phyloP scores from a whole-genome alignment of 2,888 invertebrate species.

The Napeogenes inachia region DNA sequence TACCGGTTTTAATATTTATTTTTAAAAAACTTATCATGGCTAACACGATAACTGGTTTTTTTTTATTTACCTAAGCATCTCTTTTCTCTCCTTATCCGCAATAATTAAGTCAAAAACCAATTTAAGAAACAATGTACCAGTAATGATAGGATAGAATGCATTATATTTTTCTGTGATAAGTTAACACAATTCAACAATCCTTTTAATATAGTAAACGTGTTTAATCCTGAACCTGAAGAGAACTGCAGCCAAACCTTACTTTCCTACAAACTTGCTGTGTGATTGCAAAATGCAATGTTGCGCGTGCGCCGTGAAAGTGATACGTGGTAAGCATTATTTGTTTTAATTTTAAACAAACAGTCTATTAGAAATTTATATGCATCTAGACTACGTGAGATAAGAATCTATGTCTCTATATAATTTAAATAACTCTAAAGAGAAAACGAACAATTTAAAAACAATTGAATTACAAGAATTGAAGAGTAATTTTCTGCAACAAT shows the following conservation, averaged over 20 bases:
- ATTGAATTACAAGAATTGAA: constrained; percentile 2
- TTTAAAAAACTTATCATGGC: too few species aligned
- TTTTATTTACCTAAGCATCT: too few species aligned
- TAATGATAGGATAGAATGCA: too few species aligned
- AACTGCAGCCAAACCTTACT: constrained; percentile 36
- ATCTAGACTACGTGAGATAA: constrained; percentile 13
- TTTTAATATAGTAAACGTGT: too few species aligned
- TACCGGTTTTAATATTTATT: too few species aligned
- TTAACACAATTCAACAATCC: too few species aligned
- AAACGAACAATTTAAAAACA: background rate
- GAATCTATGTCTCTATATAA: constrained; percentile 1
- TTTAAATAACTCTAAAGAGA: background rate
- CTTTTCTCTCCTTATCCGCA: too few species aligned
- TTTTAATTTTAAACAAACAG: constrained; percentile 20
- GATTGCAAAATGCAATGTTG: constrained; percentile 44
- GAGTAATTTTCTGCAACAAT: background rate
- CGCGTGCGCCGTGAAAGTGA: constrained; percentile 60
- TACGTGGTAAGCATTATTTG: constrained; percentile 49
- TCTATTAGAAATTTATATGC: constrained; percentile 7
- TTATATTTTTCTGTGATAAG: too few species aligned
- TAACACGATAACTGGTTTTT: too few species aligned
- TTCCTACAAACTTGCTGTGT: constrained; percentile 46
- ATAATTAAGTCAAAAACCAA: too few species aligned
- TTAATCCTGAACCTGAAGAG: too few species aligned
- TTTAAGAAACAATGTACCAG: too few species aligned